Evolutionary conservation across 2,888 invertebrate genomes (phyloP).

Genomic region (Amphipyra tragopoginis): DNA sequence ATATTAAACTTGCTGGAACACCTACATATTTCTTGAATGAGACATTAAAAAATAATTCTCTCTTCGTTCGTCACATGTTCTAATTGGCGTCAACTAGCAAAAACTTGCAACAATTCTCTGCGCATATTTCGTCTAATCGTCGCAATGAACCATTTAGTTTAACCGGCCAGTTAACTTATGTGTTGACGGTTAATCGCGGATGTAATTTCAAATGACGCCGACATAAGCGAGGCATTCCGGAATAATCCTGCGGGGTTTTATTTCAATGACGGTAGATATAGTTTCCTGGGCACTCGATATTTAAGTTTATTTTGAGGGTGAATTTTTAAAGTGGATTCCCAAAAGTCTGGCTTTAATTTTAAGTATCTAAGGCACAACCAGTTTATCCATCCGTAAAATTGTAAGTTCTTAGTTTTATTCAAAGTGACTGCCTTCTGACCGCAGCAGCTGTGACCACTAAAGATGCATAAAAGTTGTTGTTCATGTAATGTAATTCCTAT

Average conservation of each 20-base stretch:
- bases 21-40: slow-evolving; percentile 47
- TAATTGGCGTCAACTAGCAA: slow-evolving; percentile 56
- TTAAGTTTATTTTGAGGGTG: neutral
- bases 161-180: slow-evolving; percentile 61
- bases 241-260: slow-evolving; percentile 64
- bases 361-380: too few relatives aligned
- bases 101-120: slow-evolving; percentile 66
- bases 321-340: neutral
- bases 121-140: slow-evolving; percentile 81
- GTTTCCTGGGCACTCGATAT: slow-evolving; percentile 12
- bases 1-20: neutral
- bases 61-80: slow-evolving; percentile 42
- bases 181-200: slow-evolving; percentile 77
- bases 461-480: too few relatives aligned
- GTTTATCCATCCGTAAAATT: too few relatives aligned
- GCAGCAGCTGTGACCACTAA: too few relatives aligned
- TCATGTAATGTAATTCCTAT: too few relatives aligned
- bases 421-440: too few relatives aligned
- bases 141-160: slow-evolving; percentile 74
- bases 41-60: slow-evolving; percentile 47
- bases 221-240: slow-evolving; percentile 68
- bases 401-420: too few relatives aligned
- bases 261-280: slow-evolving; percentile 54
- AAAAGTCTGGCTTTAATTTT: too few relatives aligned
- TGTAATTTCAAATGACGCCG: slow-evolving; percentile 78